Percentiles rank a stretch among this genome's conserved stretches.
Evolutionary conservation across 2,113 vertebrate genomes (phyloP).

Genomic region (Psittacula cyanocephala): DNA sequence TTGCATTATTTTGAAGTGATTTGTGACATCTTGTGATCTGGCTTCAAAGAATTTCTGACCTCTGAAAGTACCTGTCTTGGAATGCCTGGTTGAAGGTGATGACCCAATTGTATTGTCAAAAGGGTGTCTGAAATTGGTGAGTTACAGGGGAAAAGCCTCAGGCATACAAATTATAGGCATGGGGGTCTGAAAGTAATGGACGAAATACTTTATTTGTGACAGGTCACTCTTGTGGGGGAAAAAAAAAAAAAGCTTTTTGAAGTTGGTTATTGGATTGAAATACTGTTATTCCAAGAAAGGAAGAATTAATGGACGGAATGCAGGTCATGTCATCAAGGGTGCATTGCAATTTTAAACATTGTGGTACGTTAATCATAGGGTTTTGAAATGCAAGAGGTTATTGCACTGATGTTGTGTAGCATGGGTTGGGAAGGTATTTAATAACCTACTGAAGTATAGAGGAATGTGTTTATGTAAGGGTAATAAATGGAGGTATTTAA

Average conservation of each 20-base stretch:
- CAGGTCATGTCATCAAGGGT: accelerated
- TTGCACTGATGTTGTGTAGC: background rate
- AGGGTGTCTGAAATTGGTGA: background rate
- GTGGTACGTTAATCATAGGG: background rate
- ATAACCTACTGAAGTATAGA: background rate
- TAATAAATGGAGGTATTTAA: background rate
- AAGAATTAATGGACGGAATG: background rate
- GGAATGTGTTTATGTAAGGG: background rate
- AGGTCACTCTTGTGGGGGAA: background rate
- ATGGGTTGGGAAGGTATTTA: background rate
- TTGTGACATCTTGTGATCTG: background rate
- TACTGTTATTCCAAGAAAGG: background rate
- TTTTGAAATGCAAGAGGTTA: background rate
- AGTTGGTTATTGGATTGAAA: background rate
- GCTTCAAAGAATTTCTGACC: background rate
- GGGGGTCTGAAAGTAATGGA: background rate
- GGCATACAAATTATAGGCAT: background rate
- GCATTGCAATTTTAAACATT: background rate
- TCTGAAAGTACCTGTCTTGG: background rate
- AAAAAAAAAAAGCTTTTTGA: background rate
- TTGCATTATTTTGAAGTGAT: background rate
- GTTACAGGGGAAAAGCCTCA: background rate
- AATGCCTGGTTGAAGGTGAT: background rate
- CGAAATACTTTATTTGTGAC: background rate
- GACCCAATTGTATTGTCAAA: background rate